A percentile compares a stretch with the other conserved stretches of the same genome.
These are phyloP conservation scores for Anagrus nilaparvatae DNA, from an alignment of 1,140 invertebrate genomes.

Conservation along the genomic window DNA sequence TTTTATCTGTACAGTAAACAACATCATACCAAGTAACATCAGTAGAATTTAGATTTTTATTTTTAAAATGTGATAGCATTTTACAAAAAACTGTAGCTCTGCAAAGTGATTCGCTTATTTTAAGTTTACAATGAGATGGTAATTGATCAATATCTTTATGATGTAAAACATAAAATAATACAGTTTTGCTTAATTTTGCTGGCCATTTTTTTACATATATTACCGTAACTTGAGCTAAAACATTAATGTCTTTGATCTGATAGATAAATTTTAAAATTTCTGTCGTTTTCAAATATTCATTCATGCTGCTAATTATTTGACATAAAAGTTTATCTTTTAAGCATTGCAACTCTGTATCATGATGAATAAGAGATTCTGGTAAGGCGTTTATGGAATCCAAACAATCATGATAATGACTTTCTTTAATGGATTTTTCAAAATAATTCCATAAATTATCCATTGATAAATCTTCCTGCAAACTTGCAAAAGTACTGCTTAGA, in stretches of 20 bases:
- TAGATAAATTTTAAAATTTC: constrained; percentile 25
- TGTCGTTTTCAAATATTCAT: constrained; percentile 11
- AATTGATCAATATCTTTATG: constrained; percentile 29
- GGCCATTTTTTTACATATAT: constrained; percentile 28
- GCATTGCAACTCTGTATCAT: constrained; percentile 31
- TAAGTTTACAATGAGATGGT: constrained; percentile 26
- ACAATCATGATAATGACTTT: constrained; percentile 21
- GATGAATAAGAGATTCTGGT: constrained; percentile 19
- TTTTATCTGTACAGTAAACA: constrained; percentile 34
- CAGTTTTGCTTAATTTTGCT: constrained; percentile 27
- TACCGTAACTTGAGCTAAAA: constrained; percentile 25
- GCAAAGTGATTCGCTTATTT: constrained; percentile 35
- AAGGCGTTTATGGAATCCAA: constrained; percentile 28
- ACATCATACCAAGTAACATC: constrained; percentile 39
- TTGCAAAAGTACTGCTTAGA: constrained; percentile 41
- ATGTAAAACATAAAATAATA: constrained; percentile 23
- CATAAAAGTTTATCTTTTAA: constrained; percentile 42
- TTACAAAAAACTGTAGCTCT: constrained; percentile 38
- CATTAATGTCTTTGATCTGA: constrained; percentile 30
- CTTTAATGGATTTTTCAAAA: constrained; percentile 22
- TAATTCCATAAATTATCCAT: constrained; percentile 25
- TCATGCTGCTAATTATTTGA: constrained; percentile 34
- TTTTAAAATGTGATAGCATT: constrained; percentile 31
- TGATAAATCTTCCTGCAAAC: constrained; percentile 35
- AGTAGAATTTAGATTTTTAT: constrained; percentile 20